Evolutionary conservation across 2,888 invertebrate genomes (phyloP), one percentile per base, ranked within the genome.

Genomic region (Alsophila aescularia): DNA sequence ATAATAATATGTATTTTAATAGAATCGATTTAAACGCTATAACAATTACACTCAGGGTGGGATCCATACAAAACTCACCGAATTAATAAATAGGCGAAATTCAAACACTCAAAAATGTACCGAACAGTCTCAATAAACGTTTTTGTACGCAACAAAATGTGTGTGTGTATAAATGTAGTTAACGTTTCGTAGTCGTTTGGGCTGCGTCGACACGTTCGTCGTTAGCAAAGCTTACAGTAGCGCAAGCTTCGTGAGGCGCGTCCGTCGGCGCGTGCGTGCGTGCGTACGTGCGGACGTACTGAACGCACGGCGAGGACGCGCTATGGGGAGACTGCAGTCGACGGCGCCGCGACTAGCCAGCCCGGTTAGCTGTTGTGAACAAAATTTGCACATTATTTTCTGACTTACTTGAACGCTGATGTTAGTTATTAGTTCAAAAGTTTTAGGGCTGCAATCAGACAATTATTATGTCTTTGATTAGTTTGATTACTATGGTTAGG

Each of bases 311-410:
- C 60, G 58, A 67, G 60, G 58, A 96, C 53, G 58, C 51, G 42
- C 29, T 95, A n/a, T n/a, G n/a, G n/a, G n/a, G n/a, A n/a, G n/a
- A n/a, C n/a, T n/a, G n/a, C n/a, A n/a, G n/a, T n/a, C n/a, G n/a
- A n/a, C n/a, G n/a, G n/a, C n/a, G 62, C 96, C 96, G 64, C 97
- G 97, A 8, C 44, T 21, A 34, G 32, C 18, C 35, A n/a, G 16
- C 31, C 14, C 81, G 35, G 34, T 68, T 66, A 66, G 62, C 68
- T 66, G 62, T 44, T 13, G 35, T 8, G 43, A 37, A 54, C 51
- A 52, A 54, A 56, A 43, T 21, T 35, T 0, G 13, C 16, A 50
- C 32, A 32, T 56, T 60, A 58, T 8, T 36, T 18, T 14, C 31
- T 37, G 5, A 18, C 36, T 24, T 2, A 6, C 7, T 5, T 5